Conservation (phyloP, 2,888 invertebrate species). For the Scaptodrosophila latifasciaeformis region DNA sequence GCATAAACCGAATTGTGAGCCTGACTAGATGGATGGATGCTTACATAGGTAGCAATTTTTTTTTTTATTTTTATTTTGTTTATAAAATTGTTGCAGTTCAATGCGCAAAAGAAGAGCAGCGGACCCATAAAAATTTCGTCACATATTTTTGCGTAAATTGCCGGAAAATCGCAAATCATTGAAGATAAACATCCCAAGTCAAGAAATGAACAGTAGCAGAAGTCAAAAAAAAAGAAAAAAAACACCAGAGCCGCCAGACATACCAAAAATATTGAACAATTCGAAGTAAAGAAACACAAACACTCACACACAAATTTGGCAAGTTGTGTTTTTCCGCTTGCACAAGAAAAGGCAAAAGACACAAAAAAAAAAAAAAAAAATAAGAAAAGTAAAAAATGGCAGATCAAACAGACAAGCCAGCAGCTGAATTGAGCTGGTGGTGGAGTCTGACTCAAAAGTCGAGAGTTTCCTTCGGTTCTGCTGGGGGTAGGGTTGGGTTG, state of each 20-base stretch:
- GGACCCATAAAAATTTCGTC: conserved; percentile 55
- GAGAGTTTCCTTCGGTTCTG: too few species aligned
- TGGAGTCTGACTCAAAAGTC: not conserved
- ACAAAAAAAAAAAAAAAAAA: conserved; percentile 12
- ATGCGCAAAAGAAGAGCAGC: conserved; percentile 15
- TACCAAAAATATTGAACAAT: conserved; percentile 66
- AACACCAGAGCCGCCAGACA: conserved; percentile 2
- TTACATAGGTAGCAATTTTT: not conserved
- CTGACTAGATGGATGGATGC: conserved; percentile 9
- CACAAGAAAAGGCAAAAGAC: conserved; percentile 31
- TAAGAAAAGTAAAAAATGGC: conserved; percentile 30
- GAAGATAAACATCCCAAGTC: conserved; percentile 69
- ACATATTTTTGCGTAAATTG: conserved; percentile 70
- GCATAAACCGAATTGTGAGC: conserved; percentile 42
- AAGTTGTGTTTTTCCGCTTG: conserved; percentile 59
- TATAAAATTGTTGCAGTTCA: conserved; percentile 55
- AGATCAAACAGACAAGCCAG: conserved; percentile 31
- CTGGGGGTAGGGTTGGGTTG: not conserved
- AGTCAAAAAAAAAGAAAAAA: conserved; percentile 1
- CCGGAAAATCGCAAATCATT: conserved; percentile 70
- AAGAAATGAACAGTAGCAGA: conserved; percentile 59
- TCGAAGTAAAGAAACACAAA: conserved; percentile 52
- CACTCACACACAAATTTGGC: conserved; percentile 38
- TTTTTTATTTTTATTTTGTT: not conserved
- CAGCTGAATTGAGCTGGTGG: not conserved